Evolutionary conservation across 1,140 invertebrate species (phyloP), one percentile per base, ranked within the genome.

Genomic region (Notospermus geniculatus): DNA sequence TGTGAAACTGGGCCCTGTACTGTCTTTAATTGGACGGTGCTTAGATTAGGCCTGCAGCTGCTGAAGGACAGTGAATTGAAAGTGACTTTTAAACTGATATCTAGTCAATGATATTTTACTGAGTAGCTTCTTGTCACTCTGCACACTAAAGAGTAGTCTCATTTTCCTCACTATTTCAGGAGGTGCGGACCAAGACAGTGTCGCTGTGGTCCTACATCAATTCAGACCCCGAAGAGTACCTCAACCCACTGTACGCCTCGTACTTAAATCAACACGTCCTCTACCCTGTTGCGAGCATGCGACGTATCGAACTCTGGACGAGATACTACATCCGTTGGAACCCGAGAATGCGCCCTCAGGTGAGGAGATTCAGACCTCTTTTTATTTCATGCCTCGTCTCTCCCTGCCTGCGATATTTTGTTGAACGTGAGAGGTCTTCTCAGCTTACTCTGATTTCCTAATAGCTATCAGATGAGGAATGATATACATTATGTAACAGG

Each of bases 181-280:
- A 90, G 78, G 84, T 98, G 1, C 96, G 95, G 79, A 87, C 89
- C 60, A 89, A 88, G 71, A 98, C 97, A 0, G 87, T 93, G 0
- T 98, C 96, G 0, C 79, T 99, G 5, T 99, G 97, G 97, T 97
- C 95, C 0, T 93, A 91, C 73, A 90, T 93, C 1, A 97, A 98
- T 78, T 91, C 88, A 64, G 87, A 92, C 55, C 59, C 76, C 25
- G 90, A 94, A 53, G 83, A 93, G 53, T 99, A 93, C 81, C 85
- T 88, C 58, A 99, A 99, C 83, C 94, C 96, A 0, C 82, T 96
- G 28, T 98, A 96, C 78, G 87, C 80, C 30, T 83, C 82, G 67
- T 85, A 84, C 66, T 77, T 80, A 7, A 74, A 79, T 29, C 87
- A 84, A 79, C 85, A 73, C 63, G 90, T 95, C 1, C 75, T 97